phyloP scores from a whole-genome alignment of 2,888 invertebrate genomes.

The Campoplex capitator region DNA sequence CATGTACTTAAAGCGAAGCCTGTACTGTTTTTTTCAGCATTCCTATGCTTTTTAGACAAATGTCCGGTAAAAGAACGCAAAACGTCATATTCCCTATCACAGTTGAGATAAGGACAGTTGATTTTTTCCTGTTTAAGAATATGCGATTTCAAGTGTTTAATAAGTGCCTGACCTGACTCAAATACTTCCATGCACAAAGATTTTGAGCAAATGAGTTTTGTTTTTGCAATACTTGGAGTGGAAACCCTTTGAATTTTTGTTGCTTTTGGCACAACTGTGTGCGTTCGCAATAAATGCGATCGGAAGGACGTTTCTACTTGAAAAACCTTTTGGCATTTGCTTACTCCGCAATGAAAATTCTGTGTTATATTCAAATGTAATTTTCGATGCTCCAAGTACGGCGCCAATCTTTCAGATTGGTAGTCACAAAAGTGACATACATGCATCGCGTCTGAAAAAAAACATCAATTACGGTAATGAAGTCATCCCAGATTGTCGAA shows the following conservation, averaged over 20 bases:
- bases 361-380: conserved; percentile 23
- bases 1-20: neutral
- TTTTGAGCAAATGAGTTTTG: conserved; percentile 8
- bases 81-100: conserved; percentile 53
- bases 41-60: conserved; percentile 58
- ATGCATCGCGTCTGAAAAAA: conserved; percentile 4
- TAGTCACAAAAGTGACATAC: conserved; percentile 27
- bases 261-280: neutral
- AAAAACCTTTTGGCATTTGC: conserved; percentile 7
- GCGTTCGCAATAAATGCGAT: conserved; percentile 29
- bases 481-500: no score
- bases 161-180: neutral
- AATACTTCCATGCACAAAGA: conserved; percentile 22
- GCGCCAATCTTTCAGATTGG: conserved; percentile 7
- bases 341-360: conserved; percentile 19
- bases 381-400: conserved; percentile 35
- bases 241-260: neutral
- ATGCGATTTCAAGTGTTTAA: conserved; percentile 58
- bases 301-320: neutral
- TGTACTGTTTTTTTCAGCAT: neutral
- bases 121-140: conserved; percentile 49
- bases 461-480: no score
- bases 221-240: neutral
- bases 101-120: conserved; percentile 47
- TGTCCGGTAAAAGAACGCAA: conserved; percentile 66